Base-by-base conservation (phyloP, 2,888 invertebrate genomes). In the Disparrhopalites patrizii region DNA sequence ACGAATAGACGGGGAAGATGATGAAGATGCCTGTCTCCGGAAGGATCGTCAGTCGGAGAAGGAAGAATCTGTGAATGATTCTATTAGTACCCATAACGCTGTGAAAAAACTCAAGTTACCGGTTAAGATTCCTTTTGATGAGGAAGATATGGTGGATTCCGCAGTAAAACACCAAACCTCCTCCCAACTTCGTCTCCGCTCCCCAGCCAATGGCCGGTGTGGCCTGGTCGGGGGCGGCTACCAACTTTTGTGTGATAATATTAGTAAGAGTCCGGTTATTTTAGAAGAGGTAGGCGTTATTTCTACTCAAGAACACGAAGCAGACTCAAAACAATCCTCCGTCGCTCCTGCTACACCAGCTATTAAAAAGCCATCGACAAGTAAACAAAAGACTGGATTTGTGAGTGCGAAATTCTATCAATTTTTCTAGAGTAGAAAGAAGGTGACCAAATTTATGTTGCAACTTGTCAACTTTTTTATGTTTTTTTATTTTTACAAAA, bases 1-100 rank as follows among this genome's bases (percentile, higher is more conserved):
- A 20, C 38, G 20, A 3, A 30, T 5, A 13, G 66, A 56, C 10
- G 51, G 18, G n/a, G 70, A 69, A 40, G 51, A 69, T 62, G 70
- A 70, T 52, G 72, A 71, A 36, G 72, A 72, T 47, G 63, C 72
- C 30, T 68, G 71, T 58, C 62, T 73, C 55, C 25, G 68, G 5
- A 74, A 74, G 64, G 72, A 74, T 58, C 61, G 70, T 63, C 66
- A 69, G 64, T 67, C 68, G 28, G 72, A 72, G 31, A 62, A 62
- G 31, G 15, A 40, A 3, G 31, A 54, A 20, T n/a, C n/a, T n/a
- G 43, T 1, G 18, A 36, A 27, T 47, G 25, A 25, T 47, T 25
- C 36, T 36, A 18, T 18, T 27, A 7, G 3, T 13, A 25, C 3
- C 43, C 25, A 40, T 18, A 43, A 47, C 47, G 13, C n/a, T 8